These are phyloP conservation scores for Psammodynastes pulverulentus DNA, from an alignment of 2,113 vertebrate species.

Conservation along the genomic window DNA sequence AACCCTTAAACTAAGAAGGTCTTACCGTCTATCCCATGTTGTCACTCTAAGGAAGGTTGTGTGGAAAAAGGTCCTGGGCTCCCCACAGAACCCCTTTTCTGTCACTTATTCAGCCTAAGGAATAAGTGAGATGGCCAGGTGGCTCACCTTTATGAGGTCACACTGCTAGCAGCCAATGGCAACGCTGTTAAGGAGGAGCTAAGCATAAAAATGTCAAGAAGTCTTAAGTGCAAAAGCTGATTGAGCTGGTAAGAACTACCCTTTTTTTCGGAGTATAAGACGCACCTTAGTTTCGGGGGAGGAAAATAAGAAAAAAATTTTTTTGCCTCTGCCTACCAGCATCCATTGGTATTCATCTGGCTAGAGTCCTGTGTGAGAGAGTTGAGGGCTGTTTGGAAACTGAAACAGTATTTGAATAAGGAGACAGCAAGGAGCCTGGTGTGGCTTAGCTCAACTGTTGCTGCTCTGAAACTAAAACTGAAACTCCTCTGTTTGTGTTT, in stretches of 20 bases:
- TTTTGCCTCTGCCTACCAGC: too few species aligned
- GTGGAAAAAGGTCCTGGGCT: neutral
- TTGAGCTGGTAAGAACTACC: neutral
- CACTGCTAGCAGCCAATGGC: constrained; percentile 13
- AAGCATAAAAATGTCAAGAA: neutral
- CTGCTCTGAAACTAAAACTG: too few species aligned
- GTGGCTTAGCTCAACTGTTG: too few species aligned
- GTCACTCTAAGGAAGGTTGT: neutral
- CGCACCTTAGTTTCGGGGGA: too few species aligned
- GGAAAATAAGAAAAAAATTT: too few species aligned
- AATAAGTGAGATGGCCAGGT: neutral
- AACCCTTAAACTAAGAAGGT: neutral
- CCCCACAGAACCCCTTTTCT: neutral
- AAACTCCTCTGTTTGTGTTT: too few species aligned
- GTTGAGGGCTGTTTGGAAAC: too few species aligned
- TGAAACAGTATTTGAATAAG: too few species aligned
- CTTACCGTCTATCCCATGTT: constrained; percentile 26
- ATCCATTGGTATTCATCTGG: too few species aligned
- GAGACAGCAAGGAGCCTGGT: too few species aligned
- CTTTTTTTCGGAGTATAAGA: too few species aligned
- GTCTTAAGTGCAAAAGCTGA: neutral
- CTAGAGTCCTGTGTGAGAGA: too few species aligned
- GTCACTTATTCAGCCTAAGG: neutral
- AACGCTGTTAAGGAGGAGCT: neutral
- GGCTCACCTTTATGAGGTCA: constrained; percentile 30